These are phyloP conservation scores for Todiramphus chloris DNA, from an alignment of 2,113 vertebrate species.

Conservation along the genomic window DNA sequence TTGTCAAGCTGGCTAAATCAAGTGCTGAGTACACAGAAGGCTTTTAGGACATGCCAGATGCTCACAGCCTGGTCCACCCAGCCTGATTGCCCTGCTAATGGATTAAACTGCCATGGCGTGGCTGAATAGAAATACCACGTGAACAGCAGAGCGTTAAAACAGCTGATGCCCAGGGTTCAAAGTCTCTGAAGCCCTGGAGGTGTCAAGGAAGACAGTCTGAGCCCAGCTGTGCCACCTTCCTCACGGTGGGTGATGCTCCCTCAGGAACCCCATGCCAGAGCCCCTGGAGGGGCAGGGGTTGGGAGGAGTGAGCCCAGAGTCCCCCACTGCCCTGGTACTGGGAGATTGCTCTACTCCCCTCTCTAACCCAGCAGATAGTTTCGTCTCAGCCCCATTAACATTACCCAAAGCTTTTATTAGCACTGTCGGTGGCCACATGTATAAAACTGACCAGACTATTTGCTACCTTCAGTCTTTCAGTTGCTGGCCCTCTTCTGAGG, in stretches of 20 bases:
- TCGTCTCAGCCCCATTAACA: not conserved
- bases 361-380: not conserved
- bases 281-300: rapidly evolving
- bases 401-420: not conserved
- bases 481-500: not conserved
- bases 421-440: not conserved
- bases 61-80: not conserved
- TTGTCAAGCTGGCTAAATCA: not conserved
- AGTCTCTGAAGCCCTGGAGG: not conserved
- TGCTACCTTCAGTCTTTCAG: not conserved
- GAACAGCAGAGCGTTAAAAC: not conserved
- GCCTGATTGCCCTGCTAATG: not conserved
- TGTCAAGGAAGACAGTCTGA: not conserved
- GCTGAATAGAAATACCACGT: rapidly evolving
- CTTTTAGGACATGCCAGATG: conserved; percentile 13
- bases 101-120: rapidly evolving
- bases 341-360: not conserved
- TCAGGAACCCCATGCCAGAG: not conserved
- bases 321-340: not conserved
- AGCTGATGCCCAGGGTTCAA: not conserved
- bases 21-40: conserved; percentile 16
- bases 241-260: not conserved
- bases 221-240: not conserved
- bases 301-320: not conserved
- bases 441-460: not conserved